Evolutionary conservation across 1,140 invertebrate species (phyloP), one percentile per base, ranked within the genome.

Genomic region (Hycleus cichorii): DNA sequence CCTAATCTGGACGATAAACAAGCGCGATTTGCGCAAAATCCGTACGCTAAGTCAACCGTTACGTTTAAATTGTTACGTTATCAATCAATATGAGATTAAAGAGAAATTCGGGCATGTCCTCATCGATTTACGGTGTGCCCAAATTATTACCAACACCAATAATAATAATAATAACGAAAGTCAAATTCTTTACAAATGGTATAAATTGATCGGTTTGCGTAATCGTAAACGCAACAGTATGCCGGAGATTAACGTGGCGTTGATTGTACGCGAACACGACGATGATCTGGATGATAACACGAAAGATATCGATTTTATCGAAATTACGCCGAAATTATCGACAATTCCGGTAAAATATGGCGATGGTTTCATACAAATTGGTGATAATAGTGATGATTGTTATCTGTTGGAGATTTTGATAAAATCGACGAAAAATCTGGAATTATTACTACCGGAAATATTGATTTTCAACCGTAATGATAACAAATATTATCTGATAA

Each of bases 1-100:
- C 61, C 70, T 80, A 25, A 69, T 79, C 27, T 81, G 79, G 79
- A 77, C 80, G 62, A 70, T 70, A 1, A 74, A 78, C 49, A 79
- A 78, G 64, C 72, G 67, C 60, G 64, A 64, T 26, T 45, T 79
- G 8, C 64, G 77, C 62, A 78, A 77, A 72, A 75, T 80, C 66
- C 62, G 78, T 55, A 75, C 74, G 38, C 72, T 70, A 2, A 78
- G 79, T 66, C 68, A 72, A 3, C 75, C 75, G 10, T 62, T 80
- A 54, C 76, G 79, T 66, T 64, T 80, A 12, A 78, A 81, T 68
- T 80, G 77, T 66, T 74, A 74, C 59, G 67, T 69, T 38, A 58
- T 74, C 39, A 76, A 78, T 52, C 64, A 68, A 10, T 66, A 72
- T 3, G 67, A 59, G 27, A 69, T 72, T 47, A 75, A 76, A 49